phyloP scores from a whole-genome alignment of 2,888 invertebrate genomes.

The Boloria selene region DNA sequence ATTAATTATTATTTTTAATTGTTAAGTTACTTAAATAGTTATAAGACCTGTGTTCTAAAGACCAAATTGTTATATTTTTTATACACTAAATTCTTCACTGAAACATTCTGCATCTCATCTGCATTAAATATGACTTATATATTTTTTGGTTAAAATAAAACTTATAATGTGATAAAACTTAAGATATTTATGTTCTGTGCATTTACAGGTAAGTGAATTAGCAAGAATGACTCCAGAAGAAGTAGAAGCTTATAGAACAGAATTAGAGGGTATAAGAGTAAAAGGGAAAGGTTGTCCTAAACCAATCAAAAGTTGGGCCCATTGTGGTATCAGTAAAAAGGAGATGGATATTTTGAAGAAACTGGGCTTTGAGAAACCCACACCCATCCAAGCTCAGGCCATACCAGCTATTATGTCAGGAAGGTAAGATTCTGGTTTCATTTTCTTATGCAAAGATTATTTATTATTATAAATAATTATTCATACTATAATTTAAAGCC shows the following conservation, averaged over 20 bases:
- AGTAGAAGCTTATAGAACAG: conserved; percentile 91
- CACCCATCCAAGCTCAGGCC: conserved; percentile 99
- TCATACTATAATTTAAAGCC: too few species aligned
- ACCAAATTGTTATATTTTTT: too few species aligned
- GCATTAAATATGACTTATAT: too few species aligned
- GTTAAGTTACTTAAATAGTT: too few species aligned
- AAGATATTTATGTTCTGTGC: background rate
- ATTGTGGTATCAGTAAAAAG: conserved; percentile 98
- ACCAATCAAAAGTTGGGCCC: conserved; percentile 98
- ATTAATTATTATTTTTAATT: too few species aligned
- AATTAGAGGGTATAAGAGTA: conserved; percentile 97
- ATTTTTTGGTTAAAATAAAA: background rate
- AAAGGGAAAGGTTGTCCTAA: conserved; percentile 98
- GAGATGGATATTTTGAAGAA: conserved; percentile 96
- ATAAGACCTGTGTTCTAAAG: too few species aligned
- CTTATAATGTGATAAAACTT: background rate
- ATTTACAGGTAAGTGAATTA: conserved; percentile 92
- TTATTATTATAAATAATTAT: background rate
- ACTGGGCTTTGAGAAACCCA: conserved; percentile 96
- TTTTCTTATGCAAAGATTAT: background rate
- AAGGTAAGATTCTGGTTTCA: conserved; percentile 69
- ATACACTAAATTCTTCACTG: too few species aligned
- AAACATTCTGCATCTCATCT: too few species aligned
- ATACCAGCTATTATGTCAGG: conserved; percentile 98
- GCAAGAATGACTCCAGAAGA: conserved; percentile 94